Base-by-base conservation (phyloP, 2,113 vertebrate genomes). In the Ptyas mucosa region DNA sequence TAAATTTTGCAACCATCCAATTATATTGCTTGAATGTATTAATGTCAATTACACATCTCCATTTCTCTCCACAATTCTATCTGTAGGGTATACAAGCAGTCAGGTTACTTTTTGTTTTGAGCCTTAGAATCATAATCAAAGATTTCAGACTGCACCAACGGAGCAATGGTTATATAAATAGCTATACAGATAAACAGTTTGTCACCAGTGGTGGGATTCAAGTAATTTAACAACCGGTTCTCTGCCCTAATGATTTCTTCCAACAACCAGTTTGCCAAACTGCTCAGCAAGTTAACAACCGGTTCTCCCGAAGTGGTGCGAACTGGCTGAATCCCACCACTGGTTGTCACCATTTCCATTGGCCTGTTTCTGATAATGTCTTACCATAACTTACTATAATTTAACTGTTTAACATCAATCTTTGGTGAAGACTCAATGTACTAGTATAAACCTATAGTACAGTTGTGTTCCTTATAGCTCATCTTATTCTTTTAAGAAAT, bases 351-450 rank as follows among this genome's bases (percentile, higher is more conserved):
- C 29, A 14, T 87, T 18, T 51, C 6, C 15, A 29, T 15, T 49
- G 12, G 7, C n/a, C 53, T 39, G 12, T 5, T 24, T 29, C 24
- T 57, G 34, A 54, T 88, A 75, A 34, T 51, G 21, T 87, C 23
- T 87, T 51, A 51, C 24, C 9, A 29, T 51, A 46, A 51, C 5
- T 26, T 49, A 92, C 15, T 2, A 20, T 0, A 46, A 90, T 23
- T 92, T 90, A 69, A 90, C 88, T 1, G 26, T 91, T 34, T 93
- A 94, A 51, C 0, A 6, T 92, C 91, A 34, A 90, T 18, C 21
- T 61, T 43, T n/a, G 94, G 93, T 95, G 61, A 92, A 87, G 43
- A 54, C 85, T 51, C 64, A 89, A 86, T 89, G 51, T 93, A 91
- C 4, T 91, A n/a, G 3, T 57, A 89, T 39, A 92, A 95, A 94